Conservation (phyloP, 2,113 vertebrate species). For the Paralichthys olivaceus region DNA sequence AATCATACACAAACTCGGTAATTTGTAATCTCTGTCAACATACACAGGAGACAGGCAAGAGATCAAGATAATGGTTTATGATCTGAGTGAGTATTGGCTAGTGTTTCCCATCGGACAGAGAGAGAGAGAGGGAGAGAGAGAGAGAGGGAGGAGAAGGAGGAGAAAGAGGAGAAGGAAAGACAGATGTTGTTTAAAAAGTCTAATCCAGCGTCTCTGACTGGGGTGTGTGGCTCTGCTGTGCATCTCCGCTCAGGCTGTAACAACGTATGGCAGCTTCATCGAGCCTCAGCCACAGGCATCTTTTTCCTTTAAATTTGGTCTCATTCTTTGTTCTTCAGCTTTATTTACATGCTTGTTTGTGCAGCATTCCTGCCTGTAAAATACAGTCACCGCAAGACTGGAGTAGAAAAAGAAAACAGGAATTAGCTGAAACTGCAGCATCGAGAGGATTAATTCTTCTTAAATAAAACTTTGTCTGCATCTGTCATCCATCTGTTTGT, state of each 20-base stretch:
- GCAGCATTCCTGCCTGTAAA: neutral
- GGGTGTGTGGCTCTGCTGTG: constrained; percentile 54
- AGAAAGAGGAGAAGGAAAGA: constrained; percentile 36
- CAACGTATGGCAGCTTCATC: constrained; percentile 48
- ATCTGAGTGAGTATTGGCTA: constrained; percentile 44
- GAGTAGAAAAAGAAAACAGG: neutral
- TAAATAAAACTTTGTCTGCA: neutral
- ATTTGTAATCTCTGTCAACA: constrained; percentile 53
- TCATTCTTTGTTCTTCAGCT: constrained; percentile 35
- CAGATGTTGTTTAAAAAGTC: constrained; percentile 69
- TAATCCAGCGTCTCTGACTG: constrained; percentile 64
- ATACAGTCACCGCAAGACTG: neutral
- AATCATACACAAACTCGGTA: constrained; percentile 48
- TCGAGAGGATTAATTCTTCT: neutral
- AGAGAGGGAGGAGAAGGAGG: constrained; percentile 8
- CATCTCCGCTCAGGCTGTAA: constrained; percentile 48
- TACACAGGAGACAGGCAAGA: constrained; percentile 31
- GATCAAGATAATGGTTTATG: constrained; percentile 55
- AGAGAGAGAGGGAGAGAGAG: constrained; percentile 6
- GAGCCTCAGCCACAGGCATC: constrained; percentile 24
- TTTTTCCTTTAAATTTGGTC: constrained; percentile 41
- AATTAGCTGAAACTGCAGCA: neutral
- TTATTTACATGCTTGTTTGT: constrained; percentile 37
- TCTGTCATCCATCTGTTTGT: neutral
- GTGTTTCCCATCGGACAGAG: constrained; percentile 25